These are phyloP conservation scores for Noctilio leporinus DNA, from an alignment of 2,113 vertebrate species.

Conservation along the genomic window DNA sequence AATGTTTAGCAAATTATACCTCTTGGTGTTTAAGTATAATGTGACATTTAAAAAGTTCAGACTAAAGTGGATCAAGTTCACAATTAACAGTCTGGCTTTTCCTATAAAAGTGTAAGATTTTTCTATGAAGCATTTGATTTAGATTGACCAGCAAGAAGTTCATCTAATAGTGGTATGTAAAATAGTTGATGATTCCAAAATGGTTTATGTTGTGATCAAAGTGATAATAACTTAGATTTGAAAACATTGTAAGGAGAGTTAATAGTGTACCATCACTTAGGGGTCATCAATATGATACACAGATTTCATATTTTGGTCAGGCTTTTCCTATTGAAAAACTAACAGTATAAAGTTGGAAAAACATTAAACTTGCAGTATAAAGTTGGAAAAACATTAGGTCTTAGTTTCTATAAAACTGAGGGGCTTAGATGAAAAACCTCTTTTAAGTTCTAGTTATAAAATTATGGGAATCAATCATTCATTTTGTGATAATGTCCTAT, in stretches of 20 bases:
- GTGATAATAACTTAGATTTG: not conserved
- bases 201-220: not conserved
- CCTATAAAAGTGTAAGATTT: not conserved
- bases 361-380: not conserved
- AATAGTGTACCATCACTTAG: not conserved
- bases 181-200: not conserved
- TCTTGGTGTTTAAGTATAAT: not conserved
- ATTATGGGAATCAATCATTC: not conserved
- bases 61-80: not conserved
- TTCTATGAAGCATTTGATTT: not conserved
- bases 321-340: not conserved
- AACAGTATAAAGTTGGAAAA: not conserved
- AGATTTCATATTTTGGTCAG: not conserved
- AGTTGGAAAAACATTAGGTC: not conserved
- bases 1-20: slow-evolving; percentile 19
- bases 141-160: not conserved
- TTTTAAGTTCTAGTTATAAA: not conserved
- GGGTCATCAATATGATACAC: not conserved
- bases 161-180: not conserved
- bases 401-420: not conserved
- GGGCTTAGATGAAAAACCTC: not conserved
- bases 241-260: not conserved
- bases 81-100: not conserved
- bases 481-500: not conserved
- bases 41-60: not conserved